phyloP scores from a whole-genome alignment of 2,113 vertebrate species.

The Pachypanchax playfairii region DNA sequence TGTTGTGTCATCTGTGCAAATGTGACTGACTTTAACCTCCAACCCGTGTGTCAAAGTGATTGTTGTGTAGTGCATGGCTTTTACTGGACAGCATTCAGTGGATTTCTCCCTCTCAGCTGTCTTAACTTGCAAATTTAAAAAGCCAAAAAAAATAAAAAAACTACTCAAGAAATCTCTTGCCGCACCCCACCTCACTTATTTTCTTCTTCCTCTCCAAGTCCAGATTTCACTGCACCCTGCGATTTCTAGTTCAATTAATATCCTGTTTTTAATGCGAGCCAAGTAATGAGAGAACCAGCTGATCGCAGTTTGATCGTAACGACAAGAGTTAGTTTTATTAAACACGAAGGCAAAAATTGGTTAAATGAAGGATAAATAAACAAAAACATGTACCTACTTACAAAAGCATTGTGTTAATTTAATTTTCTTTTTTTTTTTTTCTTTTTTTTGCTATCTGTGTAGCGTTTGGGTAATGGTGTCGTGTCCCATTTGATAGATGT shows the following conservation, averaged over 20 bases:
- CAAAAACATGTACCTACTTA: constrained; percentile 61
- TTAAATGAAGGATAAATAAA: constrained; percentile 10
- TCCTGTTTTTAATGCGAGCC: constrained; percentile 65
- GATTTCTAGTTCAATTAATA: constrained; percentile 77
- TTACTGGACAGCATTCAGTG: constrained; percentile 46
- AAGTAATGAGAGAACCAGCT: constrained; percentile 73
- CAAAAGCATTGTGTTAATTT: too few species aligned
- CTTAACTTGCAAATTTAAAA: constrained; percentile 59
- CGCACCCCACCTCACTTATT: constrained; percentile 19
- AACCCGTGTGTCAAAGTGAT: constrained; percentile 56
- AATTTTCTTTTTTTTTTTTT: not conserved
- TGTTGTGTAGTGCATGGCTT: constrained; percentile 70
- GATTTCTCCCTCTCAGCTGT: constrained; percentile 49
- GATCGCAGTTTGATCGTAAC: constrained; percentile 63
- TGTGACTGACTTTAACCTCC: constrained; percentile 52
- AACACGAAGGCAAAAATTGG: constrained; percentile 62
- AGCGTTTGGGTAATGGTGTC: constrained; percentile 93
- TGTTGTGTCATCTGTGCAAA: constrained; percentile 69
- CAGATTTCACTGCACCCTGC: constrained; percentile 72
- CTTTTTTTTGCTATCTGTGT: constrained; percentile 67
- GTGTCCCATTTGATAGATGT: constrained; percentile 92
- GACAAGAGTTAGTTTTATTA: constrained; percentile 65
- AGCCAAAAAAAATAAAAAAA: constrained; percentile 57
- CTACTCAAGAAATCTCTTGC: constrained; percentile 65
- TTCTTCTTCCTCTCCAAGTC: constrained; percentile 40